Evolutionary conservation across 2,113 vertebrate genomes (phyloP).

Genomic region (Tylochromis polylepis): DNA sequence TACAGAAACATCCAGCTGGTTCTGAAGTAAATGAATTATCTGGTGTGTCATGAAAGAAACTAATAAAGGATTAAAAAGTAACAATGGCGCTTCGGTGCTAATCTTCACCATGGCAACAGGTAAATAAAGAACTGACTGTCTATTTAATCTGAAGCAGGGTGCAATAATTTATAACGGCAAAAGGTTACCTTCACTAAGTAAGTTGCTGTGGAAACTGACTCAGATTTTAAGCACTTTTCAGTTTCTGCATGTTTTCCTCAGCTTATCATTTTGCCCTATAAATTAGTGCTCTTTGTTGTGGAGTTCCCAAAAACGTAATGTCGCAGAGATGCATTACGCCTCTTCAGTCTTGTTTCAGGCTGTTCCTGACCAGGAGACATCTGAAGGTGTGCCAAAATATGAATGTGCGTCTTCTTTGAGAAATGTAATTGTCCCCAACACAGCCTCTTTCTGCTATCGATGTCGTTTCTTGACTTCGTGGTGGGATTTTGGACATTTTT

Average conservation of each 20-base stretch:
- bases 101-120: background rate
- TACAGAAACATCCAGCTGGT: background rate
- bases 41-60: background rate
- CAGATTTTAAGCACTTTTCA: background rate
- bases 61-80: background rate
- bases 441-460: background rate
- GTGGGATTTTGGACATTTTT: background rate
- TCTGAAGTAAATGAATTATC: background rate
- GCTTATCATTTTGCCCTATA: background rate
- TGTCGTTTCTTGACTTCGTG: background rate
- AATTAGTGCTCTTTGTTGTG: background rate
- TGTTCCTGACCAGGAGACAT: background rate
- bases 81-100: background rate
- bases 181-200: background rate
- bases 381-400: rapidly evolving
- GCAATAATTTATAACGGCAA: background rate
- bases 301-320: background rate
- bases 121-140: background rate
- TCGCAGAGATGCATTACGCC: background rate
- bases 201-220: background rate
- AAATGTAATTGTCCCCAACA: background rate
- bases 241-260: background rate
- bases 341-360: background rate
- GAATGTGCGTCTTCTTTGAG: background rate
- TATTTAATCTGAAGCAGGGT: background rate